Evolutionary conservation across 2,888 invertebrate genomes (phyloP), one percentile per base, ranked within the genome.

Genomic region (Cephus rjabovi): DNA sequence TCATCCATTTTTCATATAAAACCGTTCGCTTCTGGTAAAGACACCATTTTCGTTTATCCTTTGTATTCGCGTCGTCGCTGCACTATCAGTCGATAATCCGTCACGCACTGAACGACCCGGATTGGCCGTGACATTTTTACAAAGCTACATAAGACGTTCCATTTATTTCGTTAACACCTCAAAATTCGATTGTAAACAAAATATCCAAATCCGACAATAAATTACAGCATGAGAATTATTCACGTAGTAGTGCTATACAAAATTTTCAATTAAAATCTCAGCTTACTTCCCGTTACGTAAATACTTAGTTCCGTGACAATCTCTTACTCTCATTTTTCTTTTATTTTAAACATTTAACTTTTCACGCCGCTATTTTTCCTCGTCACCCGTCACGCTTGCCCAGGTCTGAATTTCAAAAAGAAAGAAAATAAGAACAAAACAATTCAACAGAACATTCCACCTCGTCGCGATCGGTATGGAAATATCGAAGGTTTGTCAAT

Each of bases 401-500:
- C 23, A 1, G 23, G 15, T 75, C 69, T 74, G 74, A 78, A 76
- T 75, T 79, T 79, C 77, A 75, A 76, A 78, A 82, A 81, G 69
- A 69, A 12, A 76, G 33, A 33, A 74, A 23, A 3, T 3, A 3
- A 12, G 1, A 35, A 35, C 12, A 37, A 40, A 56, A 56, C 30
- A 56, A 56, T 56, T 23, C 69, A 37, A 84, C 77, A 83, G 82
- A 85, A 87, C 85, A 87, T 87, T 88, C 87, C 89, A 88, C 88
- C 85, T 86, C 87, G 86, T 86, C 87, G 86, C 86, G 83, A 83
- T 88, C 85, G 88, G 87, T 86, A 89, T 86, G 75, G 95, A 90
- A 88, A 88, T 88, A 90, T 91, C 89, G 84, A 87, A 89, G 86
- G 85, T 87, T 87, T 82, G 83, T 86, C 83, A 86, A 86, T 87